Conservation (phyloP, 2,888 invertebrate genomes). For the Lacanobia oleracea region DNA sequence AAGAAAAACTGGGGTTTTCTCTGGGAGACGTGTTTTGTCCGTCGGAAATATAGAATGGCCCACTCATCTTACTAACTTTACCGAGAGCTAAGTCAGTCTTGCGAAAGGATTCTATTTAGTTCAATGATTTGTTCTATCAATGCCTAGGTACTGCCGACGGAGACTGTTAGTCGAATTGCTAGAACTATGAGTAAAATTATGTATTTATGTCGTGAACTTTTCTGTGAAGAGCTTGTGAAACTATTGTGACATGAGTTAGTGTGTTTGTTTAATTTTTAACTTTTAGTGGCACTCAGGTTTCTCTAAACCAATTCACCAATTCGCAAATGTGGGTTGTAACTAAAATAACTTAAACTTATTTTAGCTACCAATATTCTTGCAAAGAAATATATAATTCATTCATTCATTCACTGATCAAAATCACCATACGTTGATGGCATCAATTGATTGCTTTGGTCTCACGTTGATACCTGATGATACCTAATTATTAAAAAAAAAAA, state of each 20-base stretch:
- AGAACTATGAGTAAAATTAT: conserved; percentile 1
- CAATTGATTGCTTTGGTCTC: too few relatives aligned
- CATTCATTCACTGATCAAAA: too few relatives aligned
- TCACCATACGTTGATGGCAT: too few relatives aligned
- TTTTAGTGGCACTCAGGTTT: too few relatives aligned
- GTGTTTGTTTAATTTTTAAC: neutral
- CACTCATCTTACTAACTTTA: conserved; percentile 19
- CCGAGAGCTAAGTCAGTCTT: conserved; percentile 21
- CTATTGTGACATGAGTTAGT: neutral
- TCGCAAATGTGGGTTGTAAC: too few relatives aligned
- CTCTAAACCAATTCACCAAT: too few relatives aligned
- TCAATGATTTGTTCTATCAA: conserved; percentile 30
- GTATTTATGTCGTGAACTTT: neutral
- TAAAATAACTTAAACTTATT: too few relatives aligned
- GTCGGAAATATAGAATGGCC: neutral
- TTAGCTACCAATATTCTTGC: too few relatives aligned
- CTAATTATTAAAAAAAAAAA: too few relatives aligned
- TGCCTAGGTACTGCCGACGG: neutral
- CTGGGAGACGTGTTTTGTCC: neutral
- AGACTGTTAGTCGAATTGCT: neutral
- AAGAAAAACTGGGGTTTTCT: neutral
- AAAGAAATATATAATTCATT: too few relatives aligned
- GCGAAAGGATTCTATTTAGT: conserved; percentile 34
- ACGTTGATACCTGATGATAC: too few relatives aligned
- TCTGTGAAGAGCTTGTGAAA: neutral